Evolutionary conservation across 2,888 invertebrate genomes (phyloP).

Genomic region (Melieria omissa): DNA sequence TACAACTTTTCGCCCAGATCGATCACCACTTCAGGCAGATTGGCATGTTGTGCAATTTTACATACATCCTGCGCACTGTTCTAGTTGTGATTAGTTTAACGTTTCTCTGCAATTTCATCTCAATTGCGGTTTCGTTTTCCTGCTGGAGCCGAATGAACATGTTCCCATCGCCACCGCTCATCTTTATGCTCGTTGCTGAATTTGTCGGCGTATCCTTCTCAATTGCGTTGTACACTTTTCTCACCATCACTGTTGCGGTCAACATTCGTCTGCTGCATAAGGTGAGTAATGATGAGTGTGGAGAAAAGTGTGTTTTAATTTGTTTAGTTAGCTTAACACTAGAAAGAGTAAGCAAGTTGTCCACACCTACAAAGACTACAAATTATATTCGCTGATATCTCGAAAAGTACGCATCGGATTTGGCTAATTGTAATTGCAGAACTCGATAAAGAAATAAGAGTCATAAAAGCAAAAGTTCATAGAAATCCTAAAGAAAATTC

Average conservation of each 20-base stretch:
- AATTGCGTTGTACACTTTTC: conserved; percentile 38
- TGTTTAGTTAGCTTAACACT: too few relatives aligned
- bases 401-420: too few relatives aligned
- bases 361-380: too few relatives aligned
- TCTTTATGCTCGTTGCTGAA: conserved; percentile 38
- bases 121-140: conserved; percentile 1
- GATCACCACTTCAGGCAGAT: conserved; percentile 30
- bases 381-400: too few relatives aligned
- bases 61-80: conserved; percentile 30
- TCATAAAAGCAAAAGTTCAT: too few relatives aligned
- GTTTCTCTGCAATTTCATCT: conserved; percentile 21
- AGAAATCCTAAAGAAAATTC: too few relatives aligned
- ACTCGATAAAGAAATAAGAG: too few relatives aligned
- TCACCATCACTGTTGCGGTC: conserved; percentile 13
- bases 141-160: conserved; percentile 40
- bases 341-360: too few relatives aligned
- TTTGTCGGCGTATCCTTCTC: conserved; percentile 38
- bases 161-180: conserved; percentile 40
- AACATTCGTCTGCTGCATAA: conserved; percentile 37
- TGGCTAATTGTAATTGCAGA: too few relatives aligned
- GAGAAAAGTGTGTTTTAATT: too few relatives aligned
- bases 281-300: conserved; percentile 37
- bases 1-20: conserved; percentile 34
- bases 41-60: conserved; percentile 35
- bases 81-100: conserved; percentile 20